phyloP scores from a whole-genome alignment of 2,797 vertebrate genomes.

The Phrynocephalus vlangalii region DNA sequence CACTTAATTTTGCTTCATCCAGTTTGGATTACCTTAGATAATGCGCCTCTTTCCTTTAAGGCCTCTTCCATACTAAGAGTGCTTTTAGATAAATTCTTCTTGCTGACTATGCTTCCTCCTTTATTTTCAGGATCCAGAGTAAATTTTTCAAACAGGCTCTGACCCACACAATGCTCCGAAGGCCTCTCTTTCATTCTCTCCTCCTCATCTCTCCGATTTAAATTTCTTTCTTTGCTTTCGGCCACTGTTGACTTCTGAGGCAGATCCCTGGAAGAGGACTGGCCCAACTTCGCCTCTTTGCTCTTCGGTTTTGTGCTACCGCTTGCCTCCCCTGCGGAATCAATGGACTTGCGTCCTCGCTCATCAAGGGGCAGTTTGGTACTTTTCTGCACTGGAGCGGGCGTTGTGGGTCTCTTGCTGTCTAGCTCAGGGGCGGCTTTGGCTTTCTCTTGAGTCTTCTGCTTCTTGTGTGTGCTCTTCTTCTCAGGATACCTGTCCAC shows the following conservation, averaged over 20 bases:
- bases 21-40: slow-evolving; percentile 31
- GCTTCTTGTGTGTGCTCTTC: slow-evolving; percentile 72
- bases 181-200: neutral
- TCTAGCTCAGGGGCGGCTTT: slow-evolving; percentile 61
- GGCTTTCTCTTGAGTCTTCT: slow-evolving; percentile 74
- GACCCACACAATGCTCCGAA: neutral
- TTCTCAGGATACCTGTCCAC: slow-evolving; percentile 64
- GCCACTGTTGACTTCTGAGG: neutral
- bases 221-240: slow-evolving; percentile 18
- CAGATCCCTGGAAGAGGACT: neutral
- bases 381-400: slow-evolving; percentile 70
- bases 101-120: neutral
- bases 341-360: slow-evolving; percentile 61
- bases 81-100: slow-evolving; percentile 9
- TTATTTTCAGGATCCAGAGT: neutral
- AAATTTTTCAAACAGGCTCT: slow-evolving; percentile 24
- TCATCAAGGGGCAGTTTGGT: slow-evolving; percentile 73
- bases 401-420: slow-evolving; percentile 38
- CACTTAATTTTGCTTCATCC: neutral
- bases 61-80: slow-evolving; percentile 13
- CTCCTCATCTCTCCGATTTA: neutral
- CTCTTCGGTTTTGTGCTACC: slow-evolving; percentile 44
- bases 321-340: slow-evolving; percentile 82
- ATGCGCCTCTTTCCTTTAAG: slow-evolving; percentile 4
- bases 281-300: slow-evolving; percentile 54